Percentiles rank a stretch among this genome's conserved stretches.
phyloP scores from a whole-genome alignment of 2,113 vertebrate species.

The Urocynchramus pylzowi region DNA sequence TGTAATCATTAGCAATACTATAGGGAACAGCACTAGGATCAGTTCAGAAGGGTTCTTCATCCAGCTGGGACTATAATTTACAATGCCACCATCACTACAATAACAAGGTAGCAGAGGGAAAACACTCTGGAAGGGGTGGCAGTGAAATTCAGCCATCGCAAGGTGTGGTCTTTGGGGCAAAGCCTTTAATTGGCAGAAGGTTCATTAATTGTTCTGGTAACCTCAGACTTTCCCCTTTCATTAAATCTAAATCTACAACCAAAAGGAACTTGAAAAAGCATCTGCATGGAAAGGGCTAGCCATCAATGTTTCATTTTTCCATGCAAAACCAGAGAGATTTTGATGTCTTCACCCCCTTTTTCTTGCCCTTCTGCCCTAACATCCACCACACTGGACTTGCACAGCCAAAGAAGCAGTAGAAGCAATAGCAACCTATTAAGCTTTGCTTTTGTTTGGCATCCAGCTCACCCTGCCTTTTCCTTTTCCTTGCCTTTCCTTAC shows the following conservation, averaged over 20 bases:
- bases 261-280: background rate
- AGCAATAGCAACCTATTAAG: background rate
- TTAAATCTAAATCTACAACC: background rate
- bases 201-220: conserved; percentile 34
- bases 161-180: conserved; percentile 55
- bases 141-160: conserved; percentile 45
- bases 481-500: no score
- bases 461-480: background rate
- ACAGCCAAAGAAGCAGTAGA: background rate
- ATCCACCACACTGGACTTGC: background rate
- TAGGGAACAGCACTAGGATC: conserved; percentile 47
- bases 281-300: background rate
- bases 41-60: conserved; percentile 54
- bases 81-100: conserved; percentile 57
- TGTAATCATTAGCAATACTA: conserved; percentile 70
- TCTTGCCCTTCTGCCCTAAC: background rate
- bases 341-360: background rate
- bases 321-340: background rate
- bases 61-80: conserved; percentile 69
- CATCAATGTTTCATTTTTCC: background rate
- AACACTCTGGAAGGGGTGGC: conserved; percentile 36
- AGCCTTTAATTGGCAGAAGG: background rate
- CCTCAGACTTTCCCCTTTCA: conserved; percentile 26
- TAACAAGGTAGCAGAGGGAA: conserved; percentile 62
- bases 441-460: background rate